Evolutionary conservation across 2,888 invertebrate genomes (phyloP), one percentile per base, ranked within the genome.

Genomic region (Proisotoma minuta): DNA sequence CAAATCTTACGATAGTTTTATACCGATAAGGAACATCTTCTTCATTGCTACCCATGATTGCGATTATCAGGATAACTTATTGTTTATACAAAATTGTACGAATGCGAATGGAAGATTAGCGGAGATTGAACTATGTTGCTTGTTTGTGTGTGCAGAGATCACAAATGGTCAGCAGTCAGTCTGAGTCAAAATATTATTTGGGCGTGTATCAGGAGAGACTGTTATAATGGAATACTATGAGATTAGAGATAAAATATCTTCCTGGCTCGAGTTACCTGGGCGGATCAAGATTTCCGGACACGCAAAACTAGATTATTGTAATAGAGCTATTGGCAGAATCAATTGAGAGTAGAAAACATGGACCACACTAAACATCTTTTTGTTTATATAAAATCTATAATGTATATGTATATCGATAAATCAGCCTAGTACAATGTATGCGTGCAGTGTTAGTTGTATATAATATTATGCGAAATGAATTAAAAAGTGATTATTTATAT

Each of bases 41-140:
- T 27, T 63, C 57, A 34, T 59, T 63, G 40, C 58, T 66, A 48
- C 68, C 68, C 66, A 69, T 65, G 52, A 58, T 43, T 43, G n/a
- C n/a, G n/a, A n/a, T n/a, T n/a, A n/a, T n/a, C n/a, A 34, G 34
- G 15, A 15, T 34, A 34, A 8, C 15, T 34, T 8, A 34, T 34
- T 34, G 34, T 10, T 15, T 34, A 34, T 15, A 34, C 34, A 34
- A 15, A 34, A 10, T 34, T 34, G 34, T 34, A n/a, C n/a, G n/a
- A n/a, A n/a, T n/a, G n/a, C n/a, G n/a, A n/a, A n/a, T n/a, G n/a
- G n/a, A n/a, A n/a, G n/a, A n/a, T n/a, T n/a, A n/a, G n/a, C n/a
- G n/a, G n/a, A n/a, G n/a, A n/a, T n/a, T n/a, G n/a, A n/a, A n/a
- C n/a, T n/a, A n/a, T n/a, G n/a, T n/a, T n/a, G n/a, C n/a, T n/a